Percentiles rank a stretch among this genome's conserved stretches.
Conservation (phyloP, 2,888 invertebrate species). For the Shargacucullia verbasci region DNA sequence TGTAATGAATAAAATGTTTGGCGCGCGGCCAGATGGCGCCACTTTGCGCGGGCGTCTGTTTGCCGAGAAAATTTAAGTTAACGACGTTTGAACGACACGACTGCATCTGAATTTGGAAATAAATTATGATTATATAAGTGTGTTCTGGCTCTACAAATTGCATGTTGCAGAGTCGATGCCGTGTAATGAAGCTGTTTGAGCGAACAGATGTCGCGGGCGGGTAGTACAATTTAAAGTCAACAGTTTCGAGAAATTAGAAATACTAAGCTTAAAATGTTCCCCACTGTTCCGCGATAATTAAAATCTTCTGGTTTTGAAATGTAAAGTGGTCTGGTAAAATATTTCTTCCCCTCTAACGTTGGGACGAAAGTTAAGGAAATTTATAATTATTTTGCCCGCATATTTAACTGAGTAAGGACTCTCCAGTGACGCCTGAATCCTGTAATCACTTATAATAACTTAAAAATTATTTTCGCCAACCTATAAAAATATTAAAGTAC, state of each 20-base stretch:
- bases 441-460: constrained; percentile 34
- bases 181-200: constrained; percentile 20
- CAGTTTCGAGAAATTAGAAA: constrained; percentile 40
- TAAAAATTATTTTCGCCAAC: constrained; percentile 27
- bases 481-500: constrained; percentile 18
- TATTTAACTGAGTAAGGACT: constrained; percentile 42
- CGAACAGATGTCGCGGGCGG: constrained; percentile 27
- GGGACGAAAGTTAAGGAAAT: constrained; percentile 46
- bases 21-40: constrained; percentile 52
- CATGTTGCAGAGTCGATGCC: constrained; percentile 32
- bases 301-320: constrained; percentile 57
- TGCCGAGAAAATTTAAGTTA: constrained; percentile 49
- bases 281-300: constrained; percentile 46
- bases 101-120: constrained; percentile 54
- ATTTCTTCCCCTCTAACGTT: constrained; percentile 43
- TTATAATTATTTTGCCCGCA: constrained; percentile 51
- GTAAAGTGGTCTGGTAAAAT: constrained; percentile 49
- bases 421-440: constrained; percentile 21
- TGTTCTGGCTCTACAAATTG: constrained; percentile 29
- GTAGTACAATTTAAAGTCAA: constrained; percentile 23
- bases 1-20: constrained; percentile 55
- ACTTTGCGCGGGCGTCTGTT: constrained; percentile 39
- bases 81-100: constrained; percentile 55
- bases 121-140: constrained; percentile 50
- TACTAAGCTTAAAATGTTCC: constrained; percentile 33